These are phyloP conservation scores for Perithous albicinctus DNA, from an alignment of 2,888 invertebrate genomes.

Conservation along the genomic window DNA sequence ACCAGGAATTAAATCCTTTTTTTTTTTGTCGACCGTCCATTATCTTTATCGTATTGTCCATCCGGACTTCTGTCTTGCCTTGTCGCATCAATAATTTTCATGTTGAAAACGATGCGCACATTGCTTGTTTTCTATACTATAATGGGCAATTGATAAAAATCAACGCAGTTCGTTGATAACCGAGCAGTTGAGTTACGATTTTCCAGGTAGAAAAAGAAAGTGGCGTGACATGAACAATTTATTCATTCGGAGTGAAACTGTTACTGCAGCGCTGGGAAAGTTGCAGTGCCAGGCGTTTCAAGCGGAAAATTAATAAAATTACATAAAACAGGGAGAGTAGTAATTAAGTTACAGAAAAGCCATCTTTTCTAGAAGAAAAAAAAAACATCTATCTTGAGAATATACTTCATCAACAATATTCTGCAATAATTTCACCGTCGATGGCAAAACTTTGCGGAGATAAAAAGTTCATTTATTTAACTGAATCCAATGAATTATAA, in stretches of 20 bases:
- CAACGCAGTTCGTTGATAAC: not conserved
- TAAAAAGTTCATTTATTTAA: too few species aligned
- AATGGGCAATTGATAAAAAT: not conserved
- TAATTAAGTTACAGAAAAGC: too few species aligned
- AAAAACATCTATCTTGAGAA: too few species aligned
- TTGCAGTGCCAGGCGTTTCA: not conserved
- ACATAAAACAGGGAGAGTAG: too few species aligned
- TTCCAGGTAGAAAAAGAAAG: conserved; percentile 45
- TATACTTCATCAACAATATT: too few species aligned
- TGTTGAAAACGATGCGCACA: not conserved
- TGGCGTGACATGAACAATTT: conserved; percentile 48
- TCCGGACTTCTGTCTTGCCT: not conserved
- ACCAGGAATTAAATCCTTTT: too few species aligned
- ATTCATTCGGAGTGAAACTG: conserved; percentile 29
- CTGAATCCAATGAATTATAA: too few species aligned
- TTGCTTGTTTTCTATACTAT: not conserved
- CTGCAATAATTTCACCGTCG: too few species aligned
- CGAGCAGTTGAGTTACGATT: conserved; percentile 11
- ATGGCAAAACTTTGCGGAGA: too few species aligned
- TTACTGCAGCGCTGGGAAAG: not conserved
- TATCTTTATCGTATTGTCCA: not conserved
- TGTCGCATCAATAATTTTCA: not conserved
- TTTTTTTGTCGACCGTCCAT: not conserved
- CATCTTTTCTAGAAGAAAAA: too few species aligned
- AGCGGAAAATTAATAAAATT: not conserved